phyloP scores from a whole-genome alignment of 2,888 invertebrate genomes.

The Noctua pronuba region DNA sequence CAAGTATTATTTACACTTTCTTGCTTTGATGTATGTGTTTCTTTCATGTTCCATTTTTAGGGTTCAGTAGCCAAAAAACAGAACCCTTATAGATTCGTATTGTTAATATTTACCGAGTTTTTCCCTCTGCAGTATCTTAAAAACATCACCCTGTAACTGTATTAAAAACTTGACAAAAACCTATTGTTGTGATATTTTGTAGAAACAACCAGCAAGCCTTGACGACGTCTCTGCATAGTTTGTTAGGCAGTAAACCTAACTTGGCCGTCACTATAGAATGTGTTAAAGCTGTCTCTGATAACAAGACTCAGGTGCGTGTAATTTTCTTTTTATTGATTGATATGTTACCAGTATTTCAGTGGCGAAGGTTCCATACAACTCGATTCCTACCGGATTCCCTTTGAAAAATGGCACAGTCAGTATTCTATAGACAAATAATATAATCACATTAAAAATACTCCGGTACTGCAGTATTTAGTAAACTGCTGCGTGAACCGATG shows the following conservation, averaged over 20 bases:
- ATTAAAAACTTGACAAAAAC: neutral
- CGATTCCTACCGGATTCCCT: too few relatives aligned
- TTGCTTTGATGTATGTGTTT: neutral
- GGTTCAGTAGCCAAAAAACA: neutral
- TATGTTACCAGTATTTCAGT: neutral
- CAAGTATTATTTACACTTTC: neutral
- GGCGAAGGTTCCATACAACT: too few relatives aligned
- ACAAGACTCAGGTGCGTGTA: slow-evolving; percentile 92
- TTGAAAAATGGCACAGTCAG: too few relatives aligned
- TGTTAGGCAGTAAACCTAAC: slow-evolving; percentile 96
- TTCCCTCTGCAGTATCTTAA: neutral
- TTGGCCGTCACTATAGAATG: slow-evolving; percentile 94
- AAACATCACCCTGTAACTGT: neutral
- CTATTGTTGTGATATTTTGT: slow-evolving; percentile 68
- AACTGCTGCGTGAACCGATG: neutral
- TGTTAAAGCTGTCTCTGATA: slow-evolving; percentile 94
- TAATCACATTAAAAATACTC: too few relatives aligned
- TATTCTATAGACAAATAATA: too few relatives aligned
- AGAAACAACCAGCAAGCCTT: slow-evolving; percentile 93
- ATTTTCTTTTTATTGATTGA: neutral
- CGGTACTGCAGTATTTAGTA: neutral
- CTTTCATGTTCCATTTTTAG: neutral
- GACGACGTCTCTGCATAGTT: slow-evolving; percentile 91
- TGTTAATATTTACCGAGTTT: neutral
- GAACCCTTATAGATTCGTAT: neutral